Base-by-base conservation (phyloP, 2,888 invertebrate species). In the Xestobium rufovillosum region DNA sequence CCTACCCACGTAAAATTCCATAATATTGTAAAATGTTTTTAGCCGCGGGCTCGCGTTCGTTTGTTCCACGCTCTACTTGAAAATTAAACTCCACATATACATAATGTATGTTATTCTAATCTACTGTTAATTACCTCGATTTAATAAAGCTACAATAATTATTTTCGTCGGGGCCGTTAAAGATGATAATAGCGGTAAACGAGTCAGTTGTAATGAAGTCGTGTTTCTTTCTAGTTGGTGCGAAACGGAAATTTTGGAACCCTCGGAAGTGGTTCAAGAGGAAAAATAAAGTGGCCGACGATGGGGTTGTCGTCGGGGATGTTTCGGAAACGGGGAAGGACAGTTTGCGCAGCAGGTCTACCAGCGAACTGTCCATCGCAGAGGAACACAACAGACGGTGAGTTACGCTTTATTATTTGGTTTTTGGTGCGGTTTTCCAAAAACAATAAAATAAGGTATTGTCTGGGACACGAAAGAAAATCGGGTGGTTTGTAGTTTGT, bases 221-320 rank as follows among this genome's bases (percentile, higher is more conserved):
- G 80, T 38, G 79, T 79, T 58, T 70, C 69, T 8, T 62, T 82
- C 41, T 76, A 80, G 51, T 79, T 76, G 17, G 71, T 78, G 49
- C 77, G 76, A 57, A 58, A 33, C 59, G 78, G 55, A 81, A 80
- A 66, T 84, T 84, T 64, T 76, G 81, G 63, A 75, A 65, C 45
- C 60, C 61, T 19, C 53, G 57, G 40, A 63, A 60, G 49, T 65
- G 65, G 73, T 53, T 73, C 68, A 60, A 69, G 63, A 50, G 67
- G 65, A 64, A 61, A 50, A 57, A 60, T 45, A 64, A 64, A 25
- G 66, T 65, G 10, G 60, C 65, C 14, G 68, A 68, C 17, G 69
- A 70, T 36, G 52, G 47, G 19, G 50, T 41, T 10, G 42, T 36
- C 4, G 39, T n/a, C 42, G 6, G 48, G 43, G n/a, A 48, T 48